These are phyloP conservation scores for Platyscapa corneri DNA, from an alignment of 1,140 invertebrate species.

Conservation along the genomic window DNA sequence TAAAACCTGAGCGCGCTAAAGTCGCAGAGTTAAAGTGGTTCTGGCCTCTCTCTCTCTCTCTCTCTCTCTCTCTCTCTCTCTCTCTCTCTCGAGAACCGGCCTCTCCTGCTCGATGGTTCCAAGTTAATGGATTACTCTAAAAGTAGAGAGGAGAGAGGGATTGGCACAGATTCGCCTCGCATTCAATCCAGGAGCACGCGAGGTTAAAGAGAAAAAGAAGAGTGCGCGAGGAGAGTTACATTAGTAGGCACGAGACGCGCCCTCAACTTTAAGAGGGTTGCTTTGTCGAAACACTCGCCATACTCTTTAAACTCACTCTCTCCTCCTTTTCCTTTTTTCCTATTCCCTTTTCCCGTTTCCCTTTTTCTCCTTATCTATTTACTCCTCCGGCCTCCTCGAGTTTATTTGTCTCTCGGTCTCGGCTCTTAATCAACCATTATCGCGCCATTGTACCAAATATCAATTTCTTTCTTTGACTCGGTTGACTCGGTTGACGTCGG, in stretches of 20 bases:
- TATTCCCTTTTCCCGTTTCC: background rate
- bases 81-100: constrained; percentile 36
- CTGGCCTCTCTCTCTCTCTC: constrained; percentile 25
- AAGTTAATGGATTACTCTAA: constrained; percentile 53
- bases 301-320: constrained; percentile 71
- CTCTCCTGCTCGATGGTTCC: constrained; percentile 44
- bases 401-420: background rate
- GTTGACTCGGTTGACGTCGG: too few relatives aligned
- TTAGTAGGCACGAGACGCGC: constrained; percentile 68
- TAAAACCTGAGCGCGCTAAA: constrained; percentile 37
- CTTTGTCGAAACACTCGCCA: constrained; percentile 71
- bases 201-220: constrained; percentile 48
- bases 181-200: constrained; percentile 53
- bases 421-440: background rate
- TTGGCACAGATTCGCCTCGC: constrained; percentile 53
- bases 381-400: background rate
- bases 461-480: background rate
- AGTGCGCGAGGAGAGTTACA: constrained; percentile 51
- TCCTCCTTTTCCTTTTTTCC: constrained; percentile 50
- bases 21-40: constrained; percentile 51
- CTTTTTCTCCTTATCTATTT: constrained; percentile 4
- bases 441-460: background rate
- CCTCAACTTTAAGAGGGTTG: constrained; percentile 73
- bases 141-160: constrained; percentile 47
- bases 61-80: constrained; percentile 17